Percentiles rank a stretch among this genome's conserved stretches.
phyloP scores from a whole-genome alignment of 2,888 invertebrate species.

The Lamproptera curius region DNA sequence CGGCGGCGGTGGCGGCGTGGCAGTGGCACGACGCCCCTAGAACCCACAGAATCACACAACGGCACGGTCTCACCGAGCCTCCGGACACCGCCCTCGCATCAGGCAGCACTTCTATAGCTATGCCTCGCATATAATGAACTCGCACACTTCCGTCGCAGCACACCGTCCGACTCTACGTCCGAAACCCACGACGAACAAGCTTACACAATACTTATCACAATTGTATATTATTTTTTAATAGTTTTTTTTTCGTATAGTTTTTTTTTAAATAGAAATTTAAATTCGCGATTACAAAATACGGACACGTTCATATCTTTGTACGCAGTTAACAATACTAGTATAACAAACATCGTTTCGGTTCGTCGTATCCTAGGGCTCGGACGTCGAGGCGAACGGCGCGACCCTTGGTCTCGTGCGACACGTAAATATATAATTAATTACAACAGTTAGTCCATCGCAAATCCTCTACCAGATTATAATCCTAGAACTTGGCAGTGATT shows the following conservation, averaged over 20 bases:
- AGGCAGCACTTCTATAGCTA: slow-evolving; percentile 42
- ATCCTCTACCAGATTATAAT: slow-evolving; percentile 43
- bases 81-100: slow-evolving; percentile 32
- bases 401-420: slow-evolving; percentile 8
- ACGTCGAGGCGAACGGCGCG: slow-evolving; percentile 15
- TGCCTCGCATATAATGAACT: slow-evolving; percentile 15
- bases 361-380: not conserved
- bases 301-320: not conserved
- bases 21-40: not conserved
- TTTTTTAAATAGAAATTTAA: slow-evolving; percentile 1
- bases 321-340: not conserved
- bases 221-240: no score
- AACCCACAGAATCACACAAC: slow-evolving; percentile 36
- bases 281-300: slow-evolving; percentile 3
- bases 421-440: slow-evolving; percentile 40
- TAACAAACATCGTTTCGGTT: not conserved
- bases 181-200: not conserved
- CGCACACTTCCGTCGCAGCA: not conserved
- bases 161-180: not conserved
- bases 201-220: not conserved
- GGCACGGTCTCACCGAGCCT: slow-evolving; percentile 33
- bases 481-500: slow-evolving; percentile 54
- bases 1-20: not conserved
- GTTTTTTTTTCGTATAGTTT: not conserved
- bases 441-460: slow-evolving; percentile 53